Evolutionary conservation across 2,888 invertebrate species (phyloP).

Genomic region (Cactoblastis cactorum): DNA sequence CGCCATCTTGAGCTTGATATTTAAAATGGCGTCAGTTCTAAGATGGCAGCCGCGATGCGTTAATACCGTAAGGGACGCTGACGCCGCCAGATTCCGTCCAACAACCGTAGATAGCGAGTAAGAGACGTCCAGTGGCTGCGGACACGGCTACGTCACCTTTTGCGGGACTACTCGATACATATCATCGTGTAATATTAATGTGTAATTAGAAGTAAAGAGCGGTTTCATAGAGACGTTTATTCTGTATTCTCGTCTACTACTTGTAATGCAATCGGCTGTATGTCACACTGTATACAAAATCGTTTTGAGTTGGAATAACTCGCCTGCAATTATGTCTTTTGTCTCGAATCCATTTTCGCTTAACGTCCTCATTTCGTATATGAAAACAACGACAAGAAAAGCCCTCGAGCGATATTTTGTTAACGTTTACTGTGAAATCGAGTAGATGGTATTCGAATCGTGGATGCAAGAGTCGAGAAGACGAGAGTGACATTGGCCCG

Average conservation of each 20-base stretch:
- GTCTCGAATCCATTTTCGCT: constrained; percentile 37
- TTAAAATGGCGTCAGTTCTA: constrained; percentile 23
- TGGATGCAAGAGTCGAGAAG: constrained; percentile 38
- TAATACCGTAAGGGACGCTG: constrained; percentile 47
- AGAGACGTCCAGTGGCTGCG: constrained; percentile 79
- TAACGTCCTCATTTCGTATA: constrained; percentile 34
- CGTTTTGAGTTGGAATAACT: constrained; percentile 46
- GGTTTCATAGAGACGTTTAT: constrained; percentile 80
- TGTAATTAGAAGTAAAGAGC: constrained; percentile 76
- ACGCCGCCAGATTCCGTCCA: constrained; percentile 79
- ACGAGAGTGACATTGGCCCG: constrained; percentile 75
- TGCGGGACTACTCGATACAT: constrained; percentile 86
- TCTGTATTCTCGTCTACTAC: constrained; percentile 75
- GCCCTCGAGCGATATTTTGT: constrained; percentile 51
- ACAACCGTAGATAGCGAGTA: constrained; percentile 79
- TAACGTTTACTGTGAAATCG: constrained; percentile 67
- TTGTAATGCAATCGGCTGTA: constrained; percentile 71
- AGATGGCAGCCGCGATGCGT: constrained; percentile 29
- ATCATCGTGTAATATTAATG: constrained; percentile 84
- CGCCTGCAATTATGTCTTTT: constrained; percentile 49
- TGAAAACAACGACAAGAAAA: constrained; percentile 29
- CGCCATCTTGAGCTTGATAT: constrained; percentile 31
- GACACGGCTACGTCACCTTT: constrained; percentile 78
- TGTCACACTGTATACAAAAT: constrained; percentile 65
- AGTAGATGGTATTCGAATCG: constrained; percentile 54